Percentiles rank a stretch among this genome's conserved stretches.
Evolutionary conservation across 2,888 invertebrate genomes (phyloP).

Genomic region (Cryptus viduatorius): DNA sequence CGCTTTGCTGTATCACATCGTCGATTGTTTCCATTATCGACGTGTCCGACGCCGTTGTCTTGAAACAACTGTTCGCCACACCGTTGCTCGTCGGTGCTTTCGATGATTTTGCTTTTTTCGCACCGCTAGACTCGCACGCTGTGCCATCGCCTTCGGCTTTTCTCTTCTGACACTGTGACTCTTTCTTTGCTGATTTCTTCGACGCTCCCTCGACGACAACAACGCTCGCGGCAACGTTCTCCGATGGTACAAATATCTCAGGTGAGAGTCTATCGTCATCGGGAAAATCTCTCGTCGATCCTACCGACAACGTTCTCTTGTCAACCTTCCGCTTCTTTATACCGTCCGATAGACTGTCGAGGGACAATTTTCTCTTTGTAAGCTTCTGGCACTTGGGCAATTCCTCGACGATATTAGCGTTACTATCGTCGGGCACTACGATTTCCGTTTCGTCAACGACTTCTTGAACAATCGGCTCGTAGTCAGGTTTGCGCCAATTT

Average conservation of each 20-base stretch:
- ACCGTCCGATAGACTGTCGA: conserved; percentile 84
- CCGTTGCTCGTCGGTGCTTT: conserved; percentile 80
- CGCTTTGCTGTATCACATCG: conserved; percentile 81
- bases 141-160: conserved; percentile 76
- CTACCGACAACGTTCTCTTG: conserved; percentile 82
- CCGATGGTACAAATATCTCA: conserved; percentile 14
- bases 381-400: conserved; percentile 87
- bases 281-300: conserved; percentile 76
- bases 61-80: conserved; percentile 67
- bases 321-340: conserved; percentile 85
- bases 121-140: conserved; percentile 68
- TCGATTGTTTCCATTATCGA: conserved; percentile 83
- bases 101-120: conserved; percentile 79
- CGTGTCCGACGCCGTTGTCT: conserved; percentile 75
- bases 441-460: conserved; percentile 73
- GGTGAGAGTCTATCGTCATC: conserved; percentile 42
- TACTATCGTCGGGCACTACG: conserved; percentile 49
- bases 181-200: conserved; percentile 74
- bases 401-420: conserved; percentile 71
- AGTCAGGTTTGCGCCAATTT: conserved; percentile 83
- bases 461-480: conserved; percentile 82
- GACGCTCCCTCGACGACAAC: conserved; percentile 75
- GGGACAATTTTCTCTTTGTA: conserved; percentile 86
- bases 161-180: conserved; percentile 73
- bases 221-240: conserved; percentile 66